phyloP scores from a whole-genome alignment of 2,797 vertebrate genomes.

The Phylloscopus collybita region DNA sequence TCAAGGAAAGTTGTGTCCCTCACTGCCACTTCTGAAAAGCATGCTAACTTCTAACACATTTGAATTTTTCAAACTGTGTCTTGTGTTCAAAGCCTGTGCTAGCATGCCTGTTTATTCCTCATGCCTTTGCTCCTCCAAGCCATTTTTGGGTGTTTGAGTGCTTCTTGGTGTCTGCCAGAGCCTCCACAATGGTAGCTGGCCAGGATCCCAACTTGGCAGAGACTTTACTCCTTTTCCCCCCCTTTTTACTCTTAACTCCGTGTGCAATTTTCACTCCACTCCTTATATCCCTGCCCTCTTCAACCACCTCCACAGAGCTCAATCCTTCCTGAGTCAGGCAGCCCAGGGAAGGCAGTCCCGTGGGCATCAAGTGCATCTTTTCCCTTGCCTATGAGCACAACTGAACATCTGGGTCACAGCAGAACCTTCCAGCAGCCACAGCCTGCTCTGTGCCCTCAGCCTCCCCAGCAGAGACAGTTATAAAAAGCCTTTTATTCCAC shows the following conservation, averaged over 20 bases:
- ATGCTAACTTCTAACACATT: fast-evolving
- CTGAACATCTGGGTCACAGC: not conserved
- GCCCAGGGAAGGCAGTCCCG: fast-evolving
- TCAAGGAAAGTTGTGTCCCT: not conserved
- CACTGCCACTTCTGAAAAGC: not conserved
- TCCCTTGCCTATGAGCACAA: fast-evolving
- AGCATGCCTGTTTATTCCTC: not conserved
- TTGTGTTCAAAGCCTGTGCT: not conserved
- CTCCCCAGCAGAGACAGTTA: not conserved
- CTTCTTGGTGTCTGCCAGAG: not conserved
- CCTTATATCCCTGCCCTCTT: not conserved
- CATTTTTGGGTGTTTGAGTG: not conserved
- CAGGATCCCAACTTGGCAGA: not conserved
- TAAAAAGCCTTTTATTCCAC: not conserved
- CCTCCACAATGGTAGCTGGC: fast-evolving
- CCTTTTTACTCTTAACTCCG: not conserved
- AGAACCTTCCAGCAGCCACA: not conserved
- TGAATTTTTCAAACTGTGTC: not conserved
- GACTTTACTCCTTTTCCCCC: fast-evolving
- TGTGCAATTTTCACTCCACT: not conserved
- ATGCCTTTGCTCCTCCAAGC: not conserved
- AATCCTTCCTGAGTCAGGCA: fast-evolving
- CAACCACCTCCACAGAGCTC: not conserved
- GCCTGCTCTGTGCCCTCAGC: not conserved
- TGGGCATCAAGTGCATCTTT: fast-evolving